Base-by-base conservation (phyloP, 2,113 vertebrate genomes). In the Poeciliopsis retropinna region DNA sequence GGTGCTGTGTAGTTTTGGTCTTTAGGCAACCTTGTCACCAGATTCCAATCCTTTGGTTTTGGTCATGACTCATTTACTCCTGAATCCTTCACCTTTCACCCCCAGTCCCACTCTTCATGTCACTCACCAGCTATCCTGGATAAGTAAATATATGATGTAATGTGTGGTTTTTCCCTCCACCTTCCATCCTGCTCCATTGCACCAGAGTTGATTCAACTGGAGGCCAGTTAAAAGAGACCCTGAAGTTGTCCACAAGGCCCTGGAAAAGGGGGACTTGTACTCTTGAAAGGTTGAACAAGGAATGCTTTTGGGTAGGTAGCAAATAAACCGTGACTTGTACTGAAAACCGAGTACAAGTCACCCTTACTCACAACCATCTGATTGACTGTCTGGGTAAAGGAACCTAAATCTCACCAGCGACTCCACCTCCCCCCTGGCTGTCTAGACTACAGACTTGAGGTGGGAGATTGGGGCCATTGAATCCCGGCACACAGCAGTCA, bases 11-110 rank as follows among this genome's bases (percentile, higher is more conserved):
- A 80, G 65, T 74, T 89, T 75, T 71, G 66, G 78, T 78, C 75
- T 88, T 90, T 60, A 86, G 85, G 76, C 79, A 92, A 81, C 78
- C 89, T 76, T 82, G 84, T 74, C 83, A 79, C 62, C 70, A 79
- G 41, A 83, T 80, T 85, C 76, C 71, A 78, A 75, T 64, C 77
- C 76, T 90, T 88, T 91, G 77, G 81, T 88, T 91, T 87, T 88
- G 89, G 90, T 92, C 89, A 91, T 90, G 90, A 93, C 87, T 93
- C 89, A 92, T 91, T 93, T 90, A 93, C 86, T 91, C 85, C 81
- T 63, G 84, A 89, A 89, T 92, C 89, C 89, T 90, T 93, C 83
- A 92, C 90, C 92, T 91, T 87, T 92, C 76, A 91, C 91, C 92
- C 78, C 84, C 30, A 70, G 69, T 83, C 86, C 87, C 78, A 84